Percentiles rank a stretch among this genome's conserved stretches.
Evolutionary conservation across 2,888 invertebrate species (phyloP).

Genomic region (Eretmocerus hayati): DNA sequence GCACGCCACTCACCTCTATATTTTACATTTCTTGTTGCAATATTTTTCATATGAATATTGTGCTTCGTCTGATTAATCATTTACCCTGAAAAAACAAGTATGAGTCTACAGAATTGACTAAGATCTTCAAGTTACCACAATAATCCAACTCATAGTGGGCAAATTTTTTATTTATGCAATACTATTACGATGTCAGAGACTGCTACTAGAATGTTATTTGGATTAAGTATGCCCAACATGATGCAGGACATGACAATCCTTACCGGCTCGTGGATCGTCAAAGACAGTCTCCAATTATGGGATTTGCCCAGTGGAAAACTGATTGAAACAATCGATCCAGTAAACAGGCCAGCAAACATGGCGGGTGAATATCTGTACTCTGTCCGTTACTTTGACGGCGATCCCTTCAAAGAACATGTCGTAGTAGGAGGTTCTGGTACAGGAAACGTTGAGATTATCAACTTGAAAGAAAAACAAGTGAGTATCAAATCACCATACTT

Average conservation of each 20-base stretch:
- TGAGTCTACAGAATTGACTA: too few species aligned
- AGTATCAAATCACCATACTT: constrained; percentile 1
- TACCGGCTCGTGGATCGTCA: constrained; percentile 54
- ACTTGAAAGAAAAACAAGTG: constrained; percentile 30
- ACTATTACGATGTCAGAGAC: too few species aligned
- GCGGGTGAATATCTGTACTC: constrained; percentile 56
- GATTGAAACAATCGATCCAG: constrained; percentile 47
- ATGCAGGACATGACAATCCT: constrained; percentile 50
- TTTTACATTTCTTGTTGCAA: too few species aligned
- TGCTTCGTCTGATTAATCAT: too few species aligned
- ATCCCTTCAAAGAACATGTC: constrained; percentile 35
- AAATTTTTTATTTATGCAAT: too few species aligned
- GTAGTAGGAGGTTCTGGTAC: constrained; percentile 41
- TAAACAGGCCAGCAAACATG: constrained; percentile 50
- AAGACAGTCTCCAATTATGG: constrained; percentile 53
- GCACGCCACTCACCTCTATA: too few species aligned
- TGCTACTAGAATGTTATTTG: too few species aligned
- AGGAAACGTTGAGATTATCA: constrained; percentile 40
- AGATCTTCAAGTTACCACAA: too few species aligned
- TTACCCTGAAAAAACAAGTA: too few species aligned
- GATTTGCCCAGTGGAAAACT: constrained; percentile 51
- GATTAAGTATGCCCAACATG: too few species aligned
- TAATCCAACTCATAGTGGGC: too few species aligned
- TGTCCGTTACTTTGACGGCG: constrained; percentile 48
- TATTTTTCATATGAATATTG: too few species aligned